Percentiles rank a stretch among this genome's conserved stretches.
phyloP scores from a whole-genome alignment of 2,113 vertebrate species.

The Naja naja region DNA sequence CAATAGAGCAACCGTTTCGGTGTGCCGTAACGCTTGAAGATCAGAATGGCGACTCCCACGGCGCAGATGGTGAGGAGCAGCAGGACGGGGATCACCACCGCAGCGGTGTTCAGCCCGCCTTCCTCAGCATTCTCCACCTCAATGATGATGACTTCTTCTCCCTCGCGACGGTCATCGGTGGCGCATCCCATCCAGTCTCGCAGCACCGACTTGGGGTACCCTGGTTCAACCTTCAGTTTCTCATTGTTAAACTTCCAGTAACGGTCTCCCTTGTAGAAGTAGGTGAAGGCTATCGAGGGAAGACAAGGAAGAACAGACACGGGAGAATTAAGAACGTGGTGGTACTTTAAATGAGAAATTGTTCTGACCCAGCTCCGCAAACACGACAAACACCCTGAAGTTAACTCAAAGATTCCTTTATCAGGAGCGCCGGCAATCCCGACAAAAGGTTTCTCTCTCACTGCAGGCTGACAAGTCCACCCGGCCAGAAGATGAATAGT shows the following conservation, averaged over 20 bases:
- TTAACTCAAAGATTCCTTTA: too few relatives aligned
- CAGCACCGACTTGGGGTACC: slow-evolving; percentile 86
- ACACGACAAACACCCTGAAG: too few relatives aligned
- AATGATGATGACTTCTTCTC: slow-evolving; percentile 81
- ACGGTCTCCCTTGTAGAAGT: slow-evolving; percentile 90
- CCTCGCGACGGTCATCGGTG: slow-evolving; percentile 62
- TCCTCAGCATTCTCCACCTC: slow-evolving; percentile 77
- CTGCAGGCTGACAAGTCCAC: too few relatives aligned
- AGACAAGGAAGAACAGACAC: background rate
- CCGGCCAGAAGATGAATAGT: too few relatives aligned
- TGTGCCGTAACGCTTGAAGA: slow-evolving; percentile 86
- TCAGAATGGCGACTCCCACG: slow-evolving; percentile 77
- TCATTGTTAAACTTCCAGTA: slow-evolving; percentile 95
- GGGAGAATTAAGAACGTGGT: background rate
- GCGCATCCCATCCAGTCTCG: slow-evolving; percentile 88
- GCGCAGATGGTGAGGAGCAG: slow-evolving; percentile 80
- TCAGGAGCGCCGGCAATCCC: too few relatives aligned
- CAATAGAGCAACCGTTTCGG: slow-evolving; percentile 87
- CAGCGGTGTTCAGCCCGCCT: slow-evolving; percentile 58
- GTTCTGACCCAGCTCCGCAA: too few relatives aligned
- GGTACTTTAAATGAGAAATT: background rate
- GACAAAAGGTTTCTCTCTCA: too few relatives aligned
- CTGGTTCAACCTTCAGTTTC: slow-evolving; percentile 85
- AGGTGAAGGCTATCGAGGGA: slow-evolving; percentile 77
- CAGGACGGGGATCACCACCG: slow-evolving; percentile 80